Percentiles rank a stretch among this genome's conserved stretches.
Evolutionary conservation across 2,888 invertebrate genomes (phyloP).

Genomic region (Himalopsyche japonica): DNA sequence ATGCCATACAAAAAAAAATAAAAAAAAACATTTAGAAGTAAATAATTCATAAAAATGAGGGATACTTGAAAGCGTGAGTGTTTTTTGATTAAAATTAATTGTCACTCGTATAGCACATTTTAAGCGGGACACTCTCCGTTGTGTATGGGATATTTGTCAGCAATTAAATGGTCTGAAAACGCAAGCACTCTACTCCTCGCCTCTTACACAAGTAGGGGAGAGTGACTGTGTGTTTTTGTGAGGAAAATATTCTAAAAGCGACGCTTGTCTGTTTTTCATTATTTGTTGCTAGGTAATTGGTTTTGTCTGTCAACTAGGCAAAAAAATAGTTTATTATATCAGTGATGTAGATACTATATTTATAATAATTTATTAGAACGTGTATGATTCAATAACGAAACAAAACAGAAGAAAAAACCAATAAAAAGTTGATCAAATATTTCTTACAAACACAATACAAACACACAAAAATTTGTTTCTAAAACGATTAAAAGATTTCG

Average conservation of each 20-base stretch:
- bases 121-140: background rate
- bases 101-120: background rate
- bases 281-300: slow-evolving; percentile 9
- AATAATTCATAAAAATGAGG: no score
- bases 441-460: no score
- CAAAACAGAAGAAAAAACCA: no score
- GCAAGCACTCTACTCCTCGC: background rate
- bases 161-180: slow-evolving; percentile 36
- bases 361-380: background rate
- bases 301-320: slow-evolving; percentile 18
- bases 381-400: no score
- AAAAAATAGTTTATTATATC: background rate
- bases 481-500: no score
- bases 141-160: slow-evolving; percentile 32
- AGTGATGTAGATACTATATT: background rate
- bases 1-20: no score
- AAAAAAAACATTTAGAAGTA: no score
- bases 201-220: background rate
- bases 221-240: background rate
- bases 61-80: no score
- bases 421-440: no score
- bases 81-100: background rate
- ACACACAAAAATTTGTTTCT: no score
- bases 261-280: background rate
- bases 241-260: background rate